These are phyloP conservation scores for Chrysolina haemoptera DNA, from an alignment of 2,888 invertebrate genomes.

Conservation along the genomic window DNA sequence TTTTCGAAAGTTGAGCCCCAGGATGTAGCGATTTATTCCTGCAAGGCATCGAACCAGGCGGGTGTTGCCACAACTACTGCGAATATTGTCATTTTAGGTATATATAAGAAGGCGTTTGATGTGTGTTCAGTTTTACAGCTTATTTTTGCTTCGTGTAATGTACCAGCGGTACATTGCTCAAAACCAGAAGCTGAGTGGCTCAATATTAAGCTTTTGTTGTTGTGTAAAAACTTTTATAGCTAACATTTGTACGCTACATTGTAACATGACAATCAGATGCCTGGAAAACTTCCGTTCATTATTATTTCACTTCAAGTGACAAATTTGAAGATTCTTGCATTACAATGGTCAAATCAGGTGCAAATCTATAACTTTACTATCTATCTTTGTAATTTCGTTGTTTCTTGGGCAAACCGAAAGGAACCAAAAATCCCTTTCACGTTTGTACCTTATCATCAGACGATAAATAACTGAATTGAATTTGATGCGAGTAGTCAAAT, in stretches of 20 bases:
- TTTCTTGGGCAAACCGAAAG: too few relatives aligned
- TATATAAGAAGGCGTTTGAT: slow-evolving; percentile 45
- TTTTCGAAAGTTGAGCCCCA: slow-evolving; percentile 78
- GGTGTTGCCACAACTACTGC: slow-evolving; percentile 85
- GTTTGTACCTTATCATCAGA: too few relatives aligned
- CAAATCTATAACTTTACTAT: too few relatives aligned
- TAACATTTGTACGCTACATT: not conserved
- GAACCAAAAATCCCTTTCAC: too few relatives aligned
- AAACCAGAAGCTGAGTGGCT: slow-evolving; percentile 17
- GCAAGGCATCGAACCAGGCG: slow-evolving; percentile 81
- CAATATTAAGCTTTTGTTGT: slow-evolving; percentile 23
- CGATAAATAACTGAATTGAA: too few relatives aligned
- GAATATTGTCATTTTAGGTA: slow-evolving; percentile 81
- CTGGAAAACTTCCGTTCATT: too few relatives aligned
- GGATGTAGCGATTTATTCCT: slow-evolving; percentile 84
- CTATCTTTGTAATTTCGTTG: too few relatives aligned
- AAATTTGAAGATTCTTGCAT: too few relatives aligned
- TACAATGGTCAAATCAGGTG: too few relatives aligned
- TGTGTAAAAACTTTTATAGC: not conserved
- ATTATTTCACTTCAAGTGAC: too few relatives aligned
- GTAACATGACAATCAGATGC: not conserved
- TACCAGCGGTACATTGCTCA: not conserved
- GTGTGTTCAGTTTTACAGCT: slow-evolving; percentile 20
- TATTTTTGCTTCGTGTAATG: not conserved
- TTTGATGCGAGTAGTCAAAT: too few relatives aligned